These are phyloP conservation scores for Myotis findleyi DNA, from an alignment of 2,797 vertebrate species.

Conservation along the genomic window DNA sequence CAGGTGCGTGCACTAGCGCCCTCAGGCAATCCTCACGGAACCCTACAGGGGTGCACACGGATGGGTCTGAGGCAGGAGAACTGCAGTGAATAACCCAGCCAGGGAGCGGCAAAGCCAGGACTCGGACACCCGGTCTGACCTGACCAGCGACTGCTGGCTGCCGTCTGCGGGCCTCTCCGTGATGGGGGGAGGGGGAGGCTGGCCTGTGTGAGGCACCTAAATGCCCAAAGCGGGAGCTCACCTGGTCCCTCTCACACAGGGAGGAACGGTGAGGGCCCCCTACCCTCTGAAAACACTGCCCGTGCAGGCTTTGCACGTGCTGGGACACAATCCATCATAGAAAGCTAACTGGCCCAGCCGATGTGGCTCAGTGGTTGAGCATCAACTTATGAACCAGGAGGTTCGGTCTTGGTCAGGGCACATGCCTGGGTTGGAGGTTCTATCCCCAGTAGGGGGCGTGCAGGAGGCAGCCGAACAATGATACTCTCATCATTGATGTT, in stretches of 20 bases:
- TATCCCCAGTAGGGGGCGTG: no score
- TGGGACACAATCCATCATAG: neutral
- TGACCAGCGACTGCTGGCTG: neutral
- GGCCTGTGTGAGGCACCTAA: neutral
- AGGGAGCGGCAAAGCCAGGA: neutral
- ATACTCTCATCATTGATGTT: no score
- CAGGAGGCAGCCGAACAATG: no score
- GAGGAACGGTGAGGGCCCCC: rapidly evolving
- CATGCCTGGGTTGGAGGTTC: no score
- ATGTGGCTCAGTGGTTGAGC: no score
- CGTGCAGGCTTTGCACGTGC: neutral
- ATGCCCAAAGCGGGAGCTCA: rapidly evolving
- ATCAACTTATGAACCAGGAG: no score
- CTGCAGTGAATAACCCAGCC: neutral
- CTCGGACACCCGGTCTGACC: neutral
- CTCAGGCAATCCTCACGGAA: neutral
- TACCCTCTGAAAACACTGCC: neutral
- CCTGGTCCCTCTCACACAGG: neutral
- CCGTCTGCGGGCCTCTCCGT: neutral
- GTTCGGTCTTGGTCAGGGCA: no score
- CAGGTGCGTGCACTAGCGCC: neutral
- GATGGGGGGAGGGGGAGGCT: neutral
- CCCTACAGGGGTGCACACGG: neutral
- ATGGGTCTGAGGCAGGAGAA: neutral
- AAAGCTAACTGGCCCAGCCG: neutral